Conservation (phyloP, 2,888 invertebrate species). For the Halocaridina rubra region DNA sequence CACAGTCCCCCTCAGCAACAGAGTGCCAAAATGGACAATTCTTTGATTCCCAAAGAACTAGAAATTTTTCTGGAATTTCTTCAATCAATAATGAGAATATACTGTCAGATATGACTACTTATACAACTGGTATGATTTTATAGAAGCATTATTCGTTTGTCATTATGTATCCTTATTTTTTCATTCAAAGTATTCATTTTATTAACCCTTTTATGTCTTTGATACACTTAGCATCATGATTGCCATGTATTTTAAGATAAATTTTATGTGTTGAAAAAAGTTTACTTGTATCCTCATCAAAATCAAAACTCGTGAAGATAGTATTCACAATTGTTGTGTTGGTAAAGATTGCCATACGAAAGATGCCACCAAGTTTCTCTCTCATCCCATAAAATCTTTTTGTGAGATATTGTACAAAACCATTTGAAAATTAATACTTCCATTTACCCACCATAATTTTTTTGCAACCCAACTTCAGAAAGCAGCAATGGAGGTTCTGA, state of each 20-base stretch:
- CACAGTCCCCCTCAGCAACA: neutral
- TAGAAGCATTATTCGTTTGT: neutral
- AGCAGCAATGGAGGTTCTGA: slow-evolving; percentile 9
- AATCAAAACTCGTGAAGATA: no score
- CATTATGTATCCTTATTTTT: slow-evolving; percentile 1
- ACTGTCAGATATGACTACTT: slow-evolving; percentile 36
- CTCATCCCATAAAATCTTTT: no score
- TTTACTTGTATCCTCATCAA: neutral
- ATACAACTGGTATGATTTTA: neutral
- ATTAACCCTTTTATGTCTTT: neutral
- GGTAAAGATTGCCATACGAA: no score
- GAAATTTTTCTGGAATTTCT: slow-evolving; percentile 13
- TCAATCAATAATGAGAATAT: neutral
- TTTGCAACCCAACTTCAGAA: no score
- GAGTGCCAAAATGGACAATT: neutral
- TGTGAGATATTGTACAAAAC: no score
- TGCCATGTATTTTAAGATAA: neutral
- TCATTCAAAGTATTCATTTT: slow-evolving; percentile 14
- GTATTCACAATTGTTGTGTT: no score
- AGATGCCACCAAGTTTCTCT: no score
- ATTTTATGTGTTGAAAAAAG: neutral
- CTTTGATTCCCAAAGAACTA: neutral
- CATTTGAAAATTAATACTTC: no score
- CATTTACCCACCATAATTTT: no score
- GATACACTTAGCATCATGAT: neutral